Percentiles rank a stretch among this genome's conserved stretches.
phyloP scores from a whole-genome alignment of 2,113 vertebrate species.

The Puma concolor region DNA sequence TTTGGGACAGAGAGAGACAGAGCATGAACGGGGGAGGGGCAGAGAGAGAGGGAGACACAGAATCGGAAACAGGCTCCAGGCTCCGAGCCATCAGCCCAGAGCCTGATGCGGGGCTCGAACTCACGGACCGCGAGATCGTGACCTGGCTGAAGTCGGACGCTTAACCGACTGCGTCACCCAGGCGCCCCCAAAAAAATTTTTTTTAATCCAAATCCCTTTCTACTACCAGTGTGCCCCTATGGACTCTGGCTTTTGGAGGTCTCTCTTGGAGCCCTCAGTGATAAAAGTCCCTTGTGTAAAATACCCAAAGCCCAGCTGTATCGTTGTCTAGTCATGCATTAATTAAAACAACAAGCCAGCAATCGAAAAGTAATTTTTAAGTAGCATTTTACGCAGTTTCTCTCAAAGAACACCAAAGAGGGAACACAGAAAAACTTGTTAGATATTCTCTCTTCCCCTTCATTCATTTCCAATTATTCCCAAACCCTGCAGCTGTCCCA shows the following conservation, averaged over 20 bases:
- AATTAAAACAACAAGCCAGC: neutral
- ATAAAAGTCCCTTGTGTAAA: neutral
- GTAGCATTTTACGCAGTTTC: constrained; percentile 35
- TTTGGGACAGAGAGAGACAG: too few species aligned
- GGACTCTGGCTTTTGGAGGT: neutral
- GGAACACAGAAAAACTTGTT: constrained; percentile 36
- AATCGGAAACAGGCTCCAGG: too few species aligned
- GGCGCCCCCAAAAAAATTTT: too few species aligned
- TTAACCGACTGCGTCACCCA: too few species aligned
- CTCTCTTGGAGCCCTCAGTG: neutral
- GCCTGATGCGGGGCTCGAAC: too few species aligned
- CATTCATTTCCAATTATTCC: constrained; percentile 48
- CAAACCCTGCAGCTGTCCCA: neutral
- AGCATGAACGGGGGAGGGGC: too few species aligned
- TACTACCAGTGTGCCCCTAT: neutral
- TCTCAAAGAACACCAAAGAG: neutral
- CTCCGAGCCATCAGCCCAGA: too few species aligned
- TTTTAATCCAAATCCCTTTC: too few species aligned
- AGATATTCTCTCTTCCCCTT: constrained; percentile 49
- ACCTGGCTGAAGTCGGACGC: too few species aligned
- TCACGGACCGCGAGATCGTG: too few species aligned
- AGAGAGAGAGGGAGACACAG: too few species aligned
- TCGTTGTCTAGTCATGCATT: neutral
- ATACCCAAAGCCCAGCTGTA: neutral
- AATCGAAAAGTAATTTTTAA: constrained; percentile 23